phyloP scores from a whole-genome alignment of 2,797 vertebrate species.

The Leuciscus waleckii region DNA sequence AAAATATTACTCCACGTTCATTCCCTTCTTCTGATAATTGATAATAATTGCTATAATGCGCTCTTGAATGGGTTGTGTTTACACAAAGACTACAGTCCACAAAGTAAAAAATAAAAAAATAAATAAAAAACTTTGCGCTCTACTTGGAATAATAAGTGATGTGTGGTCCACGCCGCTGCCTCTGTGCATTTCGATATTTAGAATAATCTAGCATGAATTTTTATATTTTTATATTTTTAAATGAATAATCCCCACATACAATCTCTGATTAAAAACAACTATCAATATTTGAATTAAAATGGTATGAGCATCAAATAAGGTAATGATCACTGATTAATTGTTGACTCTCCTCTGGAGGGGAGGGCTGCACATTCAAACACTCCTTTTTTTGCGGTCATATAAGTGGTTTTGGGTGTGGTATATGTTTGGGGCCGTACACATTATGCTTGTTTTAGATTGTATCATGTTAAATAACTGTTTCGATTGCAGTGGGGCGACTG shows the following conservation, averaged over 20 bases:
- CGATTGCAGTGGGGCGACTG: slow-evolving; percentile 17
- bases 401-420: slow-evolving; percentile 79
- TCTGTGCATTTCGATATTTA: not conserved
- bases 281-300: not conserved
- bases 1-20: slow-evolving; percentile 38
- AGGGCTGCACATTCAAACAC: not conserved
- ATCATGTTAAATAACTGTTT: slow-evolving; percentile 45
- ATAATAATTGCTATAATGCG: not conserved
- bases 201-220: not conserved
- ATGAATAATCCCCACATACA: not conserved
- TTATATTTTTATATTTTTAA: not conserved
- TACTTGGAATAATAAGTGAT: not conserved
- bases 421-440: slow-evolving; percentile 71
- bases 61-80: not conserved
- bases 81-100: not conserved
- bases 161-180: not conserved
- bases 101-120: not conserved
- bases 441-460: slow-evolving; percentile 55
- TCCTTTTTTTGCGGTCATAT: slow-evolving; percentile 64
- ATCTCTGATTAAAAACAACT: not conserved
- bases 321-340: slow-evolving; percentile 2
- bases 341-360: slow-evolving; percentile 7
- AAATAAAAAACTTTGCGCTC: too few relatives aligned
- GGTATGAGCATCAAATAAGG: not conserved
- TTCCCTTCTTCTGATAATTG: not conserved